A percentile compares a stretch with the other conserved stretches of the same genome.
These are phyloP conservation scores for Chamaedrilus cognettii DNA, from an alignment of 2,888 invertebrate species.

Conservation along the genomic window DNA sequence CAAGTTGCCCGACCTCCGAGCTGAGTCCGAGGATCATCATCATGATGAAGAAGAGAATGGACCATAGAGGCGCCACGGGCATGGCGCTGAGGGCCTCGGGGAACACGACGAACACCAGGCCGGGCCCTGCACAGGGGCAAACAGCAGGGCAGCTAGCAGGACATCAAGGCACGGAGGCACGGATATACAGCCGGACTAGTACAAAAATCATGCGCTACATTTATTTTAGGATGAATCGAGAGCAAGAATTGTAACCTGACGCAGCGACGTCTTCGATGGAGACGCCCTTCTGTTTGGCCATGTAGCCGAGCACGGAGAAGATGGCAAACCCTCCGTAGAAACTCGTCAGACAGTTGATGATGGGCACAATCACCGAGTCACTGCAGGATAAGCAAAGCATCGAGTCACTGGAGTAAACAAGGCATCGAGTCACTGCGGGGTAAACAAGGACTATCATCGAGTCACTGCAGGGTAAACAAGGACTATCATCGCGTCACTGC, in stretches of 20 bases:
- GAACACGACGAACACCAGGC: slow-evolving; percentile 35
- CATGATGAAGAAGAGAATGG: slow-evolving; percentile 54
- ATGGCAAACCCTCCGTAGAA: slow-evolving; percentile 36
- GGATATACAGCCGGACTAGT: too few species aligned
- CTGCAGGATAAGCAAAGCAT: background rate
- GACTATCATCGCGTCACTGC: too few species aligned
- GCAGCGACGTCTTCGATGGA: slow-evolving; percentile 29
- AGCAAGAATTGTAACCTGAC: slow-evolving; percentile 21
- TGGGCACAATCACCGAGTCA: slow-evolving; percentile 30
- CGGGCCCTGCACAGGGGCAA: slow-evolving; percentile 48
- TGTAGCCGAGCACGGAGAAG: slow-evolving; percentile 37
- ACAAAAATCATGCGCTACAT: background rate
- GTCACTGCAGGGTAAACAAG: too few species aligned
- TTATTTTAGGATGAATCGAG: background rate
- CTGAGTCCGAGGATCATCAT: slow-evolving; percentile 48
- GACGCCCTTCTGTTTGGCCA: slow-evolving; percentile 30
- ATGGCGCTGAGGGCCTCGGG: slow-evolving; percentile 50
- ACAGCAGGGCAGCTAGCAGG: background rate
- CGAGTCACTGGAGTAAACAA: background rate
- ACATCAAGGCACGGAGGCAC: background rate
- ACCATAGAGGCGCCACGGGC: slow-evolving; percentile 49
- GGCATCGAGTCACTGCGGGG: too few species aligned
- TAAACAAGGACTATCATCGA: too few species aligned
- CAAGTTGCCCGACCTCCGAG: slow-evolving; percentile 18
- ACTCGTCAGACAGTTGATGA: slow-evolving; percentile 36